Percentiles rank a stretch among this genome's conserved stretches.
Evolutionary conservation across 2,888 invertebrate species (phyloP).

Genomic region (Lissocephala sabroskyi): DNA sequence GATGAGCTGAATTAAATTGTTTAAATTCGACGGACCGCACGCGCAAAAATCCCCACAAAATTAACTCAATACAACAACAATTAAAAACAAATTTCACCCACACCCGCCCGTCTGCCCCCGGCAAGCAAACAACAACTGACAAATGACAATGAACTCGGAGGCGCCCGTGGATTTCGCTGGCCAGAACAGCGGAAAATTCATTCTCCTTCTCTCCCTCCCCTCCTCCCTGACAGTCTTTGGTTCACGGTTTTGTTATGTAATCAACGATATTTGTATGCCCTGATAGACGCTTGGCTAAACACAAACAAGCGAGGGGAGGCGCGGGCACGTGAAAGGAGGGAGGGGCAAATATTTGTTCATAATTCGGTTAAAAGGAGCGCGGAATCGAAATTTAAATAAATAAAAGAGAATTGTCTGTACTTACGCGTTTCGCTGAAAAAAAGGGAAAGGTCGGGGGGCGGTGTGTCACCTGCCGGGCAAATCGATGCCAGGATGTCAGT

Average conservation of each 20-base stretch:
- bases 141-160: no score
- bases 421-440: slow-evolving; percentile 28
- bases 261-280: slow-evolving; percentile 5
- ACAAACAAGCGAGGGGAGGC: slow-evolving; percentile 32
- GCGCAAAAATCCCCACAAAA: slow-evolving; percentile 7
- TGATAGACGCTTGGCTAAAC: background rate
- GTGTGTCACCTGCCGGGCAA: background rate
- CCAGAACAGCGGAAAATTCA: slow-evolving; percentile 25
- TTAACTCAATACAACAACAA: slow-evolving; percentile 18
- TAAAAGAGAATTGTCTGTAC: slow-evolving; percentile 16
- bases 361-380: no score
- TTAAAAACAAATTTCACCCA: slow-evolving; percentile 45
- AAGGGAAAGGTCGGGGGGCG: background rate
- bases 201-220: background rate
- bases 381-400: slow-evolving; percentile 7
- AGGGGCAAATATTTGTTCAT: slow-evolving; percentile 58
- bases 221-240: background rate
- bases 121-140: no score
- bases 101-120: no score
- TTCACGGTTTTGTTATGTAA: slow-evolving; percentile 3
- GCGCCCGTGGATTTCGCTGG: no score
- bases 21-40: slow-evolving; percentile 16
- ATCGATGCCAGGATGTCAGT: background rate
- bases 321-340: no score
- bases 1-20: no score